Percentiles rank a stretch among this genome's conserved stretches.
phyloP scores from a whole-genome alignment of 2,888 invertebrate genomes.

The Lissonota sp. region DNA sequence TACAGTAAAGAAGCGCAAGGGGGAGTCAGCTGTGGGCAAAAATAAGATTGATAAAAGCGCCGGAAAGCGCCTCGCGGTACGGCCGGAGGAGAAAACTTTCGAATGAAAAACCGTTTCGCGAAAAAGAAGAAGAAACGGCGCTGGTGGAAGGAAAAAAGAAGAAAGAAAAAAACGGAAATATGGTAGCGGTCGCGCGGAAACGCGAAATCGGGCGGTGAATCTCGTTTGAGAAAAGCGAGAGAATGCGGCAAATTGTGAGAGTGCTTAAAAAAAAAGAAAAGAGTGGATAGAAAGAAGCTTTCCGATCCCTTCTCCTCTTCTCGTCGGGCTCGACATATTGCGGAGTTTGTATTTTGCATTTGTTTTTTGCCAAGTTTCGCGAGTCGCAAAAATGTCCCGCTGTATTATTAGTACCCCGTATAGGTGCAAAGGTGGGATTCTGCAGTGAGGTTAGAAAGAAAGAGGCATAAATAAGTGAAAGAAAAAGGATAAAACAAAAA shows the following conservation, averaged over 20 bases:
- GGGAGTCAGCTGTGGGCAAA: constrained; percentile 65
- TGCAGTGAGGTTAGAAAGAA: constrained; percentile 20
- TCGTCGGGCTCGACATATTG: neutral
- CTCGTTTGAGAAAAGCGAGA: constrained; percentile 1
- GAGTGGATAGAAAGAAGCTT: neutral
- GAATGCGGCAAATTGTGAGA: constrained; percentile 10
- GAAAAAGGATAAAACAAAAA: neutral
- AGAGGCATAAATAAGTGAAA: constrained; percentile 28
- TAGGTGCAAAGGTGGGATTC: constrained; percentile 7
- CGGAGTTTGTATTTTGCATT: neutral
- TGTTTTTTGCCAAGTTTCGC: neutral
- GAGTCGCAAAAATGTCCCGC: constrained; percentile 2
- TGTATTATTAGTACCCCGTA: neutral
- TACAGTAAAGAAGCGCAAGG: constrained; percentile 38
- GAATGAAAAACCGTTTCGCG: constrained; percentile 60
- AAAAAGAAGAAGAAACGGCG: constrained; percentile 1
- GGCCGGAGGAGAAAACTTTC: constrained; percentile 47
- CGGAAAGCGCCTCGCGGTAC: constrained; percentile 56
- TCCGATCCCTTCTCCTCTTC: neutral
- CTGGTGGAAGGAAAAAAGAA: constrained; percentile 51
- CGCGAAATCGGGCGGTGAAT: constrained; percentile 21
- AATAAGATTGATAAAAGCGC: constrained; percentile 70
- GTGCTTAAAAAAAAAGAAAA: constrained; percentile 8
- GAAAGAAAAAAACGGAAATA: constrained; percentile 57
- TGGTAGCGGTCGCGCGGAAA: constrained; percentile 59